Evolutionary conservation across 2,113 vertebrate genomes (phyloP), one percentile per base, ranked within the genome.

Genomic region (Semicossyphus pulcher): DNA sequence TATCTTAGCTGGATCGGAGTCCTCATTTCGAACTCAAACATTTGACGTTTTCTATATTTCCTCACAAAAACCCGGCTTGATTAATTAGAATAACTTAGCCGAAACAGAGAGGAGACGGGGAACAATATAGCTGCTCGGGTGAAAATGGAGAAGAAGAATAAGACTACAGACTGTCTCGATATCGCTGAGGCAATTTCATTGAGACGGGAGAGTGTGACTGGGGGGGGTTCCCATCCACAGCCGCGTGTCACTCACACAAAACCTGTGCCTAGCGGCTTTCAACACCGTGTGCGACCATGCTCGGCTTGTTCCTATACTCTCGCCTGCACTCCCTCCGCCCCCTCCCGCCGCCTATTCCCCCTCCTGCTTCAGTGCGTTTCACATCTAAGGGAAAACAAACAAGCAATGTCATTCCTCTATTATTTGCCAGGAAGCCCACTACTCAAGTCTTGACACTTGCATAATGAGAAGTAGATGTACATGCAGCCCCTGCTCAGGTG

Each of bases 391-490:
- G 71, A 85, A 89, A 88, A 87, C 85, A 91, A 90, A 87, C 87
- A 87, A 85, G 89, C 79, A 74, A 80, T 85, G 84, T 83, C 88
- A 85, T 83, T 85, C 83, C 71, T 80, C 74, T 71, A 79, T 84
- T 86, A 85, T 84, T 82, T 83, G 73, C 87, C 71, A 78, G 72
- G 77, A 77, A 83, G 78, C 70, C 81, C 78, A 81, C 82, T 32
- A 36, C 77, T 87, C 85, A 80, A 77, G 75, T 26, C 78, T 72
- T 86, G 89, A 88, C 89, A 85, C 86, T 72, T 66, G 74, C 75
- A 80, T 86, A 82, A 88, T 85, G 88, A 90, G 81, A 88, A 86
- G 75, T 74, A 78, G 86, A 88, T 75, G 83, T 83, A 78, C 81
- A 80, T 8, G 57, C 53, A 73, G 75, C 36, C 71, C 52, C 74